Conservation (phyloP, 23 tunicate genomes). For the Ascidia mentula region DNA sequence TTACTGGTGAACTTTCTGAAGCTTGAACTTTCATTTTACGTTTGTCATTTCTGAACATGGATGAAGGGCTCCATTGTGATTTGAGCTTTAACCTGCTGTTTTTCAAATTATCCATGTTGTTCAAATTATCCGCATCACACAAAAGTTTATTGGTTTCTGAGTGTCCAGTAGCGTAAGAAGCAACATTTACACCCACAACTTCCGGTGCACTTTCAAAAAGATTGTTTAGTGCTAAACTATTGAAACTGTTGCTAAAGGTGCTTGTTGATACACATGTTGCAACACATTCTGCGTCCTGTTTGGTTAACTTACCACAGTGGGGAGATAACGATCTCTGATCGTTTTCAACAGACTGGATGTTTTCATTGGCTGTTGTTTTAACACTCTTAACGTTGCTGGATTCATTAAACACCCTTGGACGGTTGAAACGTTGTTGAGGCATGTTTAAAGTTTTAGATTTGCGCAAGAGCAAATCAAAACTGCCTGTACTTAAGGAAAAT, state of each 20-base stretch:
- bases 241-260: constrained; percentile 16
- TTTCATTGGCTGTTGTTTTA: not conserved
- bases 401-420: no score
- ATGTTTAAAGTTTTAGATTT: not conserved
- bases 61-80: constrained; percentile 1
- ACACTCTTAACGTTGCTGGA: no score
- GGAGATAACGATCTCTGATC: not conserved
- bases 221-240: constrained; percentile 17
- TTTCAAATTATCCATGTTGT: not conserved
- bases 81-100: not conserved
- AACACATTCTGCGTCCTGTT: not conserved
- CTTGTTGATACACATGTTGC: not conserved
- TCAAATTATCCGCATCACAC: no score
- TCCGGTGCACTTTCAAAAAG: not conserved
- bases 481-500: not conserved
- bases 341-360: not conserved
- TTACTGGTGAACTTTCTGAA: not conserved
- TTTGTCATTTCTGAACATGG: not conserved
- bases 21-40: not conserved
- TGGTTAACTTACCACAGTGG: not conserved
- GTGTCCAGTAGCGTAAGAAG: constrained; percentile 7
- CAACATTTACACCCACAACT: constrained; percentile 1
- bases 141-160: no score
- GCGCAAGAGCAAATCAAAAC: not conserved
- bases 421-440: not conserved